A percentile compares a stretch with the other conserved stretches of the same genome.
Evolutionary conservation across 1,140 invertebrate genomes (phyloP).

Genomic region (Sweltsa coloradensis): DNA sequence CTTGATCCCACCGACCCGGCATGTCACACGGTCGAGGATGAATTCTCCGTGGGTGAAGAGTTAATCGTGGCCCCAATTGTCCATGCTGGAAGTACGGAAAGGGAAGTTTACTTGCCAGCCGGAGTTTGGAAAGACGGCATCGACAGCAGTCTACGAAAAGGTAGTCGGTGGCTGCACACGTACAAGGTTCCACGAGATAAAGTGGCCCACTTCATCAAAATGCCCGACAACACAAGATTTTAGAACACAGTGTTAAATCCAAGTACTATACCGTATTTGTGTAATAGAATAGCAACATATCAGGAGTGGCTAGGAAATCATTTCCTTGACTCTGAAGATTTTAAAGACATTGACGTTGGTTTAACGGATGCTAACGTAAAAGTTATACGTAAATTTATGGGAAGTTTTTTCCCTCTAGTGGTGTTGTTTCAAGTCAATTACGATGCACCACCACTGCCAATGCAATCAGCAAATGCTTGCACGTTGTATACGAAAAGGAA

Average conservation of each 20-base stretch:
- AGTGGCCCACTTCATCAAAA: slow-evolving; percentile 73
- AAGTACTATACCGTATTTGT: too few relatives aligned
- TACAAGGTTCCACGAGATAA: slow-evolving; percentile 66
- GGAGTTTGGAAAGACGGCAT: slow-evolving; percentile 86
- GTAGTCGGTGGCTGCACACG: slow-evolving; percentile 79
- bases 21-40: slow-evolving; percentile 66
- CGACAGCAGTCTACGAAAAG: slow-evolving; percentile 68
- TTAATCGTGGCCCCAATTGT: slow-evolving; percentile 85
- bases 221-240: slow-evolving; percentile 73
- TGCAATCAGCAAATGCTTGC: too few relatives aligned
- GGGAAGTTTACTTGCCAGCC: slow-evolving; percentile 71
- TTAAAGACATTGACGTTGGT: too few relatives aligned
- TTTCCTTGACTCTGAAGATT: too few relatives aligned
- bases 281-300: too few relatives aligned
- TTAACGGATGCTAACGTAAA: too few relatives aligned
- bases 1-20: slow-evolving; percentile 66
- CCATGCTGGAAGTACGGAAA: slow-evolving; percentile 43
- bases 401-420: too few relatives aligned
- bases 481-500: too few relatives aligned
- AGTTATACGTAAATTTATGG: too few relatives aligned
- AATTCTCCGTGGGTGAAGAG: slow-evolving; percentile 85
- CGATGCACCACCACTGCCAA: too few relatives aligned
- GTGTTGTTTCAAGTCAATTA: too few relatives aligned
- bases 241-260: slow-evolving; percentile 29
- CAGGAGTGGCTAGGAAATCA: too few relatives aligned